phyloP scores from a whole-genome alignment of 2,797 vertebrate species.

The Ctenopoma kingsleyae region DNA sequence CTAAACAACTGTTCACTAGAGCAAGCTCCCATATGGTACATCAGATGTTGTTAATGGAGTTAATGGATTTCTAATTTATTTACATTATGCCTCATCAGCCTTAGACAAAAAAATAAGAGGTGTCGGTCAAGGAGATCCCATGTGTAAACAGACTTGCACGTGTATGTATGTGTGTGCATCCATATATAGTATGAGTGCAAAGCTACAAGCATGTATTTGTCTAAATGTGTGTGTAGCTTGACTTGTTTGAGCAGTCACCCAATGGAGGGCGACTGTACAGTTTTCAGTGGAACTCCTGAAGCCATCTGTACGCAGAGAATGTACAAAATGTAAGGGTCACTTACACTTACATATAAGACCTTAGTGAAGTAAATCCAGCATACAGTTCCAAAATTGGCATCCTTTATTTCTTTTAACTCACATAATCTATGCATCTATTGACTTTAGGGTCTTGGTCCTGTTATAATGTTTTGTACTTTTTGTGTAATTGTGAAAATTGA shows the following conservation, averaged over 20 bases:
- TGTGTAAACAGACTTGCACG: constrained; percentile 43
- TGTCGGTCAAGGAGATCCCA: constrained; percentile 14
- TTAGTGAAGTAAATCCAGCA: not conserved
- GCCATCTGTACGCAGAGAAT: not conserved
- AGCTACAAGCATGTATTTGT: not conserved
- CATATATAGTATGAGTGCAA: not conserved
- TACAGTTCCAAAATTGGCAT: not conserved
- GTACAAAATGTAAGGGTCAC: not conserved
- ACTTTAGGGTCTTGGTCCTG: no score
- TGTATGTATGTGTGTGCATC: not conserved
- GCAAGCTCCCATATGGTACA: constrained; percentile 4
- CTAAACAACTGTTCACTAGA: not conserved
- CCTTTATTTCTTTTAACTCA: not conserved
- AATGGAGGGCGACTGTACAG: constrained; percentile 34
- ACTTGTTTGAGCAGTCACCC: constrained; percentile 40
- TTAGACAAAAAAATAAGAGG: constrained; percentile 22
- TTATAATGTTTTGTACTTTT: no score
- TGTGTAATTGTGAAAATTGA: not conserved
- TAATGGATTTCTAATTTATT: constrained; percentile 64
- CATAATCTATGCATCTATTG: no score
- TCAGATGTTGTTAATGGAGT: constrained; percentile 42
- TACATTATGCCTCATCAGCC: constrained; percentile 57
- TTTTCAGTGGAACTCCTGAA: constrained; percentile 22
- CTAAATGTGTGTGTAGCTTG: constrained; percentile 11
- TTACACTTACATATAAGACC: not conserved